Base-by-base conservation (phyloP, 92 coral and sea anemone genomes). In the Umimayanthus chanpuru region DNA sequence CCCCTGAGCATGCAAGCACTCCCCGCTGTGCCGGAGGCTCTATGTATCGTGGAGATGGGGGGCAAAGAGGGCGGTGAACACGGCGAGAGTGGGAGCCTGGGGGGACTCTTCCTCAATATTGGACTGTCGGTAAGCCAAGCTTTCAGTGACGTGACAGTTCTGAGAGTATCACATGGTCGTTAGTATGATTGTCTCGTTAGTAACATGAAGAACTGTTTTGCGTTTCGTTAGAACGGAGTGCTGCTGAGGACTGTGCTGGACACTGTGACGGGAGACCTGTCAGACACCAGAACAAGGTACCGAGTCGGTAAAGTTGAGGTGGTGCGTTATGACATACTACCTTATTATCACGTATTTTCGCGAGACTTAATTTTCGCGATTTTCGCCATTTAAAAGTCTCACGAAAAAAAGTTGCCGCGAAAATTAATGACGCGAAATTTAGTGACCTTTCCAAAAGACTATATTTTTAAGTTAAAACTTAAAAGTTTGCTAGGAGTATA, bases 1-100 rank as follows among this genome's bases (percentile, higher is more conserved):
- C 99, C 99, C 21, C 94, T 97, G 29, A 97, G 99, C 79, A 97
- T 97, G 99, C 99, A 97, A 85, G 99, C 99, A 5, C 87, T 97
- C 11, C 99, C 99, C 28, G 99, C 96, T 50, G 88, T 91, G 16
- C 96, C 99, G 0, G 98, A 95, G 90, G 92, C 99, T 21, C 91
- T 97, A 84, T 97, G 99, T 81, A 97, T 97, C 64, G 98, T 97
- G 81, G 99, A 97, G 88, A 97, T 97, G 99, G 98, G 98, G 11
- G 97, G 97, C n/a, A 92, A 93, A 58, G 93, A 90, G 56, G 98
- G 98, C 29, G 98, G 97, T 8, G 92, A 91, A 36, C 97, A 97
- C 80, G 89, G 96, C 0, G 98, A 97, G 76, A 96, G 98, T 11
- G 97, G 98, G 10, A 93, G 98, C 68, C 76, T 94, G 30, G 97